Evolutionary conservation across 2,888 invertebrate species (phyloP).

Genomic region (Cataglyphis livida): DNA sequence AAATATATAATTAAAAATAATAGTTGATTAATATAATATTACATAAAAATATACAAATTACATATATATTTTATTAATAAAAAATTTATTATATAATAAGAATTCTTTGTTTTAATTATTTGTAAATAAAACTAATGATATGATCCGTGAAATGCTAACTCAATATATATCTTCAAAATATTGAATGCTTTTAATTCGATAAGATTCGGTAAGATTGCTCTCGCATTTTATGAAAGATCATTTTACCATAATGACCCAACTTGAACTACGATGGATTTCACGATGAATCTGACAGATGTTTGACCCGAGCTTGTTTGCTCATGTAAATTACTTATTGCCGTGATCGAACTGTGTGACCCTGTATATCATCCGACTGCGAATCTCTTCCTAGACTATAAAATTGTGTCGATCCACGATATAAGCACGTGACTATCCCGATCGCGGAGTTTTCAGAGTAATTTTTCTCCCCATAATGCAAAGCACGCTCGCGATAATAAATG

Average conservation of each 20-base stretch:
- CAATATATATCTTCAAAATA: not conserved
- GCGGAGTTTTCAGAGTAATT: slow-evolving; percentile 21
- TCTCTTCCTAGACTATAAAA: slow-evolving; percentile 22
- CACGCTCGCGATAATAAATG: slow-evolving; percentile 44
- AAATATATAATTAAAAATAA: slow-evolving; percentile 20
- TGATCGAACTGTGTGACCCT: slow-evolving; percentile 39
- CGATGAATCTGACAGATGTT: not conserved
- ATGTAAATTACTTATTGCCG: slow-evolving; percentile 41
- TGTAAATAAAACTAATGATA: not conserved
- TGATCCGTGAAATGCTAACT: not conserved
- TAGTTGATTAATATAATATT: not conserved
- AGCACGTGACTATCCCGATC: slow-evolving; percentile 24
- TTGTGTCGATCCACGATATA: slow-evolving; percentile 1
- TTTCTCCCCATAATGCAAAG: not conserved
- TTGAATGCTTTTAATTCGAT: not conserved
- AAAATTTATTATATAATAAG: not conserved
- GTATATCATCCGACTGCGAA: slow-evolving; percentile 17
- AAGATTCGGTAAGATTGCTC: not conserved
- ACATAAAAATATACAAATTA: not conserved
- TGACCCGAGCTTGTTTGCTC: slow-evolving; percentile 24
- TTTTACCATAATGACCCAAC: not conserved
- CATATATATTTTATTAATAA: not conserved
- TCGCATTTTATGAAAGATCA: not conserved
- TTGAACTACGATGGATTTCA: slow-evolving; percentile 13
- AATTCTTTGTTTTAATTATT: not conserved